Evolutionary conservation across 2,888 invertebrate genomes (phyloP), one percentile per base, ranked within the genome.

Genomic region (Latheticus oryzae): DNA sequence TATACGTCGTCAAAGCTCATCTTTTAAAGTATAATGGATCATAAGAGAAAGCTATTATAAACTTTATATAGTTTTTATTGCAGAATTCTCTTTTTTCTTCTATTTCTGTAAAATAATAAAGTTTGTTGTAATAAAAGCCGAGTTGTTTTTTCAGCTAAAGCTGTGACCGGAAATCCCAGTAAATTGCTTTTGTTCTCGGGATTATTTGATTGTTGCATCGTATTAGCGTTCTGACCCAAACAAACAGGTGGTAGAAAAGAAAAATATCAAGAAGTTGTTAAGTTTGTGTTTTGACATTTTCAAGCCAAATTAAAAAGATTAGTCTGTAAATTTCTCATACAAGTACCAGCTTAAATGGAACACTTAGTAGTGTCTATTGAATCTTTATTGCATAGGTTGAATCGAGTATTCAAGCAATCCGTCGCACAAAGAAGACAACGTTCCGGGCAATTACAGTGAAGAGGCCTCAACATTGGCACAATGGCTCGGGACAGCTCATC

Each of bases 341-440:
- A 17, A 19, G 37, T 21, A 15, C 57, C 58, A 56, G 62, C 64
- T 65, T 71, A 69, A 73, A 71, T 69, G 66, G 69, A 65, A 69
- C 71, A 69, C 66, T 71, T 61, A 64, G 69, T 56, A 62, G 61
- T 67, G 66, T 64, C 70, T 68, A 70, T 73, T 70, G 68, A 70
- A 65, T 69, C 67, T 70, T 69, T 69, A 72, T 72, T 68, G 67
- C 68, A 66, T 66, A 67, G 70, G 69, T 69, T 67, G 70, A 70
- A 69, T 70, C 69, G 66, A 67, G 68, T 69, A 73, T 71, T 71
- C 69, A 65, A 65, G 72, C 74, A 73, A 74, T 73, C 71, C 60
- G 62, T 63, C 67, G 69, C 70, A 74, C 73, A 74, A 75, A 74
- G 73, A 71, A 67, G 70, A 68, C 71, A 68, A 69, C 69, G 68